Evolutionary conservation across 2,797 vertebrate genomes (phyloP).

Genomic region (Ptychobarbus kaznakovi): DNA sequence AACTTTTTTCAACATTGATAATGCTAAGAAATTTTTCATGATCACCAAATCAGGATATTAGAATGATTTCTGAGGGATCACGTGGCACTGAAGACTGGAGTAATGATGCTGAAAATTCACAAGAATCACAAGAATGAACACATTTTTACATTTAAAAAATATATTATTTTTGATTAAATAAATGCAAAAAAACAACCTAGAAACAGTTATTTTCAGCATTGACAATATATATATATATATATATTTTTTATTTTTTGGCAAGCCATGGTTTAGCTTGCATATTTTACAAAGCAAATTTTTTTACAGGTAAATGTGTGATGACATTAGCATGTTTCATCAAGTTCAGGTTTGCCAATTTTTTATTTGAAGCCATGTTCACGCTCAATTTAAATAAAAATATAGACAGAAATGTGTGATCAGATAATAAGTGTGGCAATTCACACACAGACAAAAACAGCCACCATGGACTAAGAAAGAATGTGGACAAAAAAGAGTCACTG

Average conservation of each 20-base stretch:
- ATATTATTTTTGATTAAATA: background rate
- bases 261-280: background rate
- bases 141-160: background rate
- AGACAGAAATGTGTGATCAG: background rate
- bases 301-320: background rate
- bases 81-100: background rate
- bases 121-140: background rate
- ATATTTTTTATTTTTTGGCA: background rate
- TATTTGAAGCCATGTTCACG: background rate
- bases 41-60: background rate
- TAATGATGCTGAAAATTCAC: background rate
- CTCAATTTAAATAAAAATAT: background rate
- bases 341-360: background rate
- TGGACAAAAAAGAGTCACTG: background rate
- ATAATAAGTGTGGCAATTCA: conserved; percentile 2
- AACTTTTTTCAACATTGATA: background rate
- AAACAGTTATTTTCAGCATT: background rate
- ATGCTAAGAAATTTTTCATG: background rate
- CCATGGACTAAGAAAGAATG: background rate
- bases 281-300: background rate
- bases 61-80: background rate
- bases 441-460: background rate
- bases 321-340: background rate
- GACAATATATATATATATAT: background rate
- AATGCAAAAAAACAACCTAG: too few species aligned